Base-by-base conservation (phyloP, 64 coral and sea anemone species). In the Dendrophyllia cribrosa region DNA sequence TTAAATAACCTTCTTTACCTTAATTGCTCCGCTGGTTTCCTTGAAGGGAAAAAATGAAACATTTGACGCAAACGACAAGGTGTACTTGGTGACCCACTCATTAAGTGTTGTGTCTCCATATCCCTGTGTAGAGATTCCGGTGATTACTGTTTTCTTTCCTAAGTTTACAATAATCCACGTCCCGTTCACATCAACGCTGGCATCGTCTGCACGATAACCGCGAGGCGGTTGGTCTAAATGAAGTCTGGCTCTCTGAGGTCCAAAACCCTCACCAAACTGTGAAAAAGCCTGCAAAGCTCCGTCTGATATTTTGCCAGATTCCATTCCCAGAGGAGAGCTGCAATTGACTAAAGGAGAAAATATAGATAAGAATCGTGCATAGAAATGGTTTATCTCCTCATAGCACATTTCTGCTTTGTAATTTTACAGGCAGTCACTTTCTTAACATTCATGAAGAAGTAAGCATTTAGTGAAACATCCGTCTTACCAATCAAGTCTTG, bases 71-170 rank as follows among this genome's bases (percentile, higher is more conserved):
- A 49, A 80, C 90, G 86, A 86, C 67, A 92, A 66, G 13, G 49
- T 77, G 43, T 66, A 92, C n/a, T 85, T 46, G 5, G 90, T 92
- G 26, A 92, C 19, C 90, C 90, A 92, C 74, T 92, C 90, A 14
- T 92, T 13, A 13, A 59, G 56, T 6, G 7, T 66, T 10, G 49
- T 75, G n/a, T 76, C 90, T 19, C 81, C 81, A 66, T 92, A 86
- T 58, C 90, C 90, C 45, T 86, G 90, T 19, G 90, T 92, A 3
- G 90, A 26, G 24, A 92, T 64, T 3, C 90, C 90, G 25, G 90
- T 92, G 26, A 92, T n/a, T 10, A 92, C 22, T 25, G 68, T 85
- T 0, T 83, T 53, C 16, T 86, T 73, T 10, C 69, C 53, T 14
- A 92, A 58, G 7, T 92, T 47, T 9, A 86, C 59, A 17, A n/a